phyloP scores from a whole-genome alignment of 2,113 vertebrate species.

The Damaliscus lunatus region DNA sequence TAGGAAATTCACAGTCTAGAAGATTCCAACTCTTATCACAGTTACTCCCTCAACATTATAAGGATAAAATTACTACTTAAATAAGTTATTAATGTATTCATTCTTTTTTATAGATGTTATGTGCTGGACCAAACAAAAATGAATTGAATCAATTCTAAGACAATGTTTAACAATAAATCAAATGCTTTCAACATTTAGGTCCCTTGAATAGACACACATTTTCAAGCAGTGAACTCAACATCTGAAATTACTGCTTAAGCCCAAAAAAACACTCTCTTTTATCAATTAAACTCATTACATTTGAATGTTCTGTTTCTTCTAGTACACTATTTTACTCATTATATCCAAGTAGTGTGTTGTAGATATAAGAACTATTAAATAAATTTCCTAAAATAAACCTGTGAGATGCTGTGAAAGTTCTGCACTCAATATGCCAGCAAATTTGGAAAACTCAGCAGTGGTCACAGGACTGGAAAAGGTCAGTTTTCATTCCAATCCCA shows the following conservation, averaged over 20 bases:
- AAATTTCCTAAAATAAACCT: background rate
- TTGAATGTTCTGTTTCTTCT: background rate
- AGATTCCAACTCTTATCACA: background rate
- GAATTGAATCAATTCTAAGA: background rate
- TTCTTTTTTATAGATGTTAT: background rate
- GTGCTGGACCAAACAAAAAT: background rate
- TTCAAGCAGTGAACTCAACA: background rate
- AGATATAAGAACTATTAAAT: background rate
- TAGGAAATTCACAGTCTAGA: background rate
- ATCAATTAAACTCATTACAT: background rate
- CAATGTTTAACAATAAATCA: background rate
- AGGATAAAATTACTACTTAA: background rate
- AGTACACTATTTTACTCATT: background rate
- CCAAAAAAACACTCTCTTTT: background rate
- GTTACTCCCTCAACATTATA: background rate
- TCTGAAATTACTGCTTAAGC: slow-evolving; percentile 19
- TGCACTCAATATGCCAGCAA: no score
- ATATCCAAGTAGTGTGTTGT: background rate
- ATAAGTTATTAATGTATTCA: background rate
- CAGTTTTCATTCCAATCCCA: no score
- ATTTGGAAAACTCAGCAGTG: no score
- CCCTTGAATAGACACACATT: background rate
- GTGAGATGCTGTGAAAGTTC: no score
- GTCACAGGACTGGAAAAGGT: no score
- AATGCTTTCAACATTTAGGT: background rate